Percentiles rank a stretch among this genome's conserved stretches.
phyloP scores from a whole-genome alignment of 2,113 vertebrate species.

The Grammomys dolichurus region DNA sequence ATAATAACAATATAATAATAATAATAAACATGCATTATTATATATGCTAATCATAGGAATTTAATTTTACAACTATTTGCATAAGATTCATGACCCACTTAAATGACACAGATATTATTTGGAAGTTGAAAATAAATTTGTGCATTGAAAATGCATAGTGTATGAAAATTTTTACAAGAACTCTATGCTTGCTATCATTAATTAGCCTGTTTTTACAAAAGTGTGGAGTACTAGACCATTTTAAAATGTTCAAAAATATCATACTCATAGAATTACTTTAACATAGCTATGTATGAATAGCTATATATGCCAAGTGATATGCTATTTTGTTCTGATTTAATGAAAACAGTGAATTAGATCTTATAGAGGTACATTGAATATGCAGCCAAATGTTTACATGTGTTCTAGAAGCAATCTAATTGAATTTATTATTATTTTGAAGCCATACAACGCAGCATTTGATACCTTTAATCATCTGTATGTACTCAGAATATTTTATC shows the following conservation, averaged over 20 bases:
- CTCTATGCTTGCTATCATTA: neutral
- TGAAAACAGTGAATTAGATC: slow-evolving; percentile 15
- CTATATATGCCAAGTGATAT: neutral
- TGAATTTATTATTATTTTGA: slow-evolving; percentile 65
- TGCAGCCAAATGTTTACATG: neutral
- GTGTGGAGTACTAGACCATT: neutral
- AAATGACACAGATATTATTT: neutral
- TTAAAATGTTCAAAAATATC: slow-evolving; percentile 14
- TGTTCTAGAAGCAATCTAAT: neutral
- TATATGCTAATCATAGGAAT: neutral
- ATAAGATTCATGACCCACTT: neutral
- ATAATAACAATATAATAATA: no score
- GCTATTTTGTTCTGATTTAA: slow-evolving; percentile 6
- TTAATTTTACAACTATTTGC: neutral
- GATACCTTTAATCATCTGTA: slow-evolving; percentile 8
- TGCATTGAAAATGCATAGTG: neutral
- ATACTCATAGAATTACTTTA: slow-evolving; percentile 9
- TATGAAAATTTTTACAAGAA: neutral
- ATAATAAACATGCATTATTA: neutral
- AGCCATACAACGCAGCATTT: neutral
- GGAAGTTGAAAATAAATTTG: neutral
- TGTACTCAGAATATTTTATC: slow-evolving; percentile 65
- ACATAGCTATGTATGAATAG: neutral
- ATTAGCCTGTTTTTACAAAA: neutral
- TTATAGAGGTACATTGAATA: neutral